Evolutionary conservation across 1,140 invertebrate species (phyloP), one percentile per base, ranked within the genome.

Genomic region (Drosophila tani): DNA sequence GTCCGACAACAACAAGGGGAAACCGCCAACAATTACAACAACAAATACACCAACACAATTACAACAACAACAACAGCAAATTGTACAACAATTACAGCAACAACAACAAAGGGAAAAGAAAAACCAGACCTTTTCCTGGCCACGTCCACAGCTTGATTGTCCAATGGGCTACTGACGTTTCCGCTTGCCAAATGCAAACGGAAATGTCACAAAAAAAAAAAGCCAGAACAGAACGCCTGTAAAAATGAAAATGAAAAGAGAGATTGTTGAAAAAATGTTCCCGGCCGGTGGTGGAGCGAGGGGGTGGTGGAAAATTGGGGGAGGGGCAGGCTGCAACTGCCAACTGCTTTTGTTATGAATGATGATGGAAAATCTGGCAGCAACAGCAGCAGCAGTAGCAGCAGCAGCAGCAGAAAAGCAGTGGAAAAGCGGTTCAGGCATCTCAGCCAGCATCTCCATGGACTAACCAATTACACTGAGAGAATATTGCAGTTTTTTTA

Each of bases 291-390:
- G 68, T 17, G 58, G 5, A 8, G 29, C 29, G 38, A 2, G 32
- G 17, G 21, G 57, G 11, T 7, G 21, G 15, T 1, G 40, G 45
- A 17, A 15, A 41, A n/a, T 21, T 38, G 55, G 19, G 35, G 43
- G 1, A 15, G 40, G 51, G 12, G 57, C 43, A 50, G 69, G 73
- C 81, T 87, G 84, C 84, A 87, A 87, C 85, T 87, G 84, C 84
- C 84, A 87, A 87, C 84, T 87, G 84, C 84, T 88, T 88, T 87
- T 87, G 84, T 87, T 88, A 87, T 87, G 85, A 87, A 87, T 87
- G 84, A 87, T 87, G 84, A 87, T 87, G 84, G 74, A 81, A 87
- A 87, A 87, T 87, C 84, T 87, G 84, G 84, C 84, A 87, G 77
- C 81, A 88, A 79, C 83, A 87, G 77, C 76, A 75, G 75, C 75